Base-by-base conservation (phyloP, 2,797 vertebrate species). In the Scleropages formosus region DNA sequence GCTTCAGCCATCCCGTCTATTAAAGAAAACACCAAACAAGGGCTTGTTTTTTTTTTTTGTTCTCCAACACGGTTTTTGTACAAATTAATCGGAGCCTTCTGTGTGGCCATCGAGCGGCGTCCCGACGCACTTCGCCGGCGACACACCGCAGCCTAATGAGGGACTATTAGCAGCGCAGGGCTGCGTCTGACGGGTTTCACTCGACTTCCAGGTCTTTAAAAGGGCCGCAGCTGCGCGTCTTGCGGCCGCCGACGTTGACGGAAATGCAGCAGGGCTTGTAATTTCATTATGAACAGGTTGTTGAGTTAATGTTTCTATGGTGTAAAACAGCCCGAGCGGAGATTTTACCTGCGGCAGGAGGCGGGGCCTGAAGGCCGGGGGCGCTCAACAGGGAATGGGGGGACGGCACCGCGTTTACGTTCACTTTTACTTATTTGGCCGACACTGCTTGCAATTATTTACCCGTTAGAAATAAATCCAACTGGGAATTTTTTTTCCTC, bases 201-300 rank as follows among this genome's bases (percentile, higher is more conserved):
- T 16, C 18, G 22, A 7, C 26, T 18, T 20, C 44, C 24, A 13
- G 67, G 49, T 18, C 12, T 56, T 20, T 46, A 24, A 16, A 9
- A 10, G 66, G 24, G 20, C 10, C 20, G 8, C 44, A 4, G 31
- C 63, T 66, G 7, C 47, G 51, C 47, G 39, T 16, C 4, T 8
- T 27, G 46, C 16, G 3, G n/a, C n/a, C n/a, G n/a, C n/a, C 18
- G 16, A 66, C 31, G 15, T 49, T 56, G 47, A 27, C 12, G 20
- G 53, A 39, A 39, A 39, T 31, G 31, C 31, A 39, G 31, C 20
- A 24, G 49, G 46, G 53, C 47, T 13, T 24, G 4, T 53, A 46
- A 51, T 70, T 51, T 70, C 53, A 20, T 56, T 24, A 53, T 70
- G 70, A 51, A 49, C 65, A 68, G n/a, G 49, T 53, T 24, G 49